These are phyloP conservation scores for Incurvaria masculella DNA, from an alignment of 2,888 invertebrate species.

Conservation along the genomic window DNA sequence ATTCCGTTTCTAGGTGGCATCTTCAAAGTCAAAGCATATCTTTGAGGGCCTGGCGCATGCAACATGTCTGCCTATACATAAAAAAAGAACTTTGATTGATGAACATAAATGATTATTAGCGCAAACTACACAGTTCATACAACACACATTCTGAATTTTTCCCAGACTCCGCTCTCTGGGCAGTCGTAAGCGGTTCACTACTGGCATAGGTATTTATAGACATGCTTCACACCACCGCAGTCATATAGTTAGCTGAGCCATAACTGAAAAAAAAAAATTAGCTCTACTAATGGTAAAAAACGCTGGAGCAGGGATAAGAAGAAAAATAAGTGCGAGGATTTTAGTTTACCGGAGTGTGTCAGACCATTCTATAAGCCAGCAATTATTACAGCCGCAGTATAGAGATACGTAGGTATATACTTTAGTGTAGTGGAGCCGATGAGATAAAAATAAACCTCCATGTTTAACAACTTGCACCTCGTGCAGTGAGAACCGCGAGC, in stretches of 20 bases:
- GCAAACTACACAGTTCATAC: background rate
- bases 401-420: background rate
- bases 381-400: background rate
- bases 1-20: too few species aligned
- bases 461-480: background rate
- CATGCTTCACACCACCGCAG: background rate
- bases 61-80: too few species aligned
- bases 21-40: too few species aligned
- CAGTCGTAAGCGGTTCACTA: background rate
- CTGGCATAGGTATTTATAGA: background rate
- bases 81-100: too few species aligned
- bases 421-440: background rate
- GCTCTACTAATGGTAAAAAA: too few species aligned
- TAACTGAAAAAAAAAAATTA: too few species aligned
- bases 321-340: too few species aligned
- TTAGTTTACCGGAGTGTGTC: too few species aligned
- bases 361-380: background rate
- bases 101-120: background rate
- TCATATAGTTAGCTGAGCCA: too few species aligned
- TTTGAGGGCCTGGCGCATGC: too few species aligned
- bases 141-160: background rate
- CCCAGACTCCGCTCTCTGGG: background rate
- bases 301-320: too few species aligned
- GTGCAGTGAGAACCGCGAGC: background rate
- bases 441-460: background rate